phyloP scores from a whole-genome alignment of 2,797 vertebrate species.

The Characodon lateralis region DNA sequence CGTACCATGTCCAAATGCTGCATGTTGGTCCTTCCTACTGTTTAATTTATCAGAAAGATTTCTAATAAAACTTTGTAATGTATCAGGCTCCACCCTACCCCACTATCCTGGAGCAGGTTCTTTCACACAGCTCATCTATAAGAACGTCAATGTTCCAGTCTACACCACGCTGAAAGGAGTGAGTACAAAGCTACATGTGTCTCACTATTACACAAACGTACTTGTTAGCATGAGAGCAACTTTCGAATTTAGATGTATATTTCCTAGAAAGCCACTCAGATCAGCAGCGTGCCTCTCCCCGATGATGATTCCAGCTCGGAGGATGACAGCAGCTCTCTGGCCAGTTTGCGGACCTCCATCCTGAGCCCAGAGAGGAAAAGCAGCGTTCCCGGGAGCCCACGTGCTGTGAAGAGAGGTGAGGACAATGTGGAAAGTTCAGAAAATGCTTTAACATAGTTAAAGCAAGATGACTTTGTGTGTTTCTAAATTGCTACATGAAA shows the following conservation, averaged over 20 bases:
- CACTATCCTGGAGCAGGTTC: constrained; percentile 81
- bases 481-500: not conserved
- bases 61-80: not conserved
- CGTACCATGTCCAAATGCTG: not conserved
- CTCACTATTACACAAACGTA: not conserved
- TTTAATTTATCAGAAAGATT: not conserved
- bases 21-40: not conserved
- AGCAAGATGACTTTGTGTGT: not conserved
- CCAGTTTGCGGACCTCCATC: constrained; percentile 86
- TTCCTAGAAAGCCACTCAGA: constrained; percentile 90
- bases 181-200: constrained; percentile 56
- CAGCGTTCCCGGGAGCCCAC: constrained; percentile 89
- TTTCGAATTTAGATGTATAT: not conserved
- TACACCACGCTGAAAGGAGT: constrained; percentile 95
- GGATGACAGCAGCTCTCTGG: constrained; percentile 93
- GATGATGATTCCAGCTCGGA: constrained; percentile 95
- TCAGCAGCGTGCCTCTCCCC: constrained; percentile 90
- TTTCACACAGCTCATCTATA: constrained; percentile 89
- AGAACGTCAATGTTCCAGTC: constrained; percentile 90
- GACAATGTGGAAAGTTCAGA: not conserved
- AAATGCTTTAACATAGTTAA: not conserved
- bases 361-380: constrained; percentile 86
- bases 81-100: constrained; percentile 82
- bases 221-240: not conserved
- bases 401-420: constrained; percentile 92